These are phyloP conservation scores for Autographa pulchrina DNA, from an alignment of 2,888 invertebrate species.

Conservation along the genomic window DNA sequence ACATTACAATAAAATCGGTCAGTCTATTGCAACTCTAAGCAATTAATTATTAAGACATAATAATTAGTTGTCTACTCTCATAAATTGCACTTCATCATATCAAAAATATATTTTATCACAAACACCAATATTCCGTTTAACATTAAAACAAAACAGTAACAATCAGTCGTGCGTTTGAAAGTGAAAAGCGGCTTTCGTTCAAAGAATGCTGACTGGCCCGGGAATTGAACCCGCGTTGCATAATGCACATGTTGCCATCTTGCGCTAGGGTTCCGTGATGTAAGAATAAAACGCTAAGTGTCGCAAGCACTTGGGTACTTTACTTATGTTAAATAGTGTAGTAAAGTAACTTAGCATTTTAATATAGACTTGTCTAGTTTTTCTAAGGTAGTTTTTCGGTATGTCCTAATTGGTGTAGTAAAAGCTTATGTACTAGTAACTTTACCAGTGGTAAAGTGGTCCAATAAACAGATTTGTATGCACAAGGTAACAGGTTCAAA, in stretches of 20 bases:
- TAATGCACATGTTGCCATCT: slow-evolving; percentile 44
- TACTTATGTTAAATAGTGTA: not conserved
- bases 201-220: slow-evolving; percentile 74
- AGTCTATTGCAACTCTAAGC: not conserved
- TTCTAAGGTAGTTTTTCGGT: not conserved
- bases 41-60: not conserved
- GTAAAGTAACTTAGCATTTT: not conserved
- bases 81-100: not conserved
- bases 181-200: slow-evolving; percentile 80
- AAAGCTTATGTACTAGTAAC: not conserved
- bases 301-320: not conserved
- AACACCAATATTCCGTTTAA: not conserved
- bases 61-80: too few relatives aligned
- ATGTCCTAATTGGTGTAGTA: not conserved
- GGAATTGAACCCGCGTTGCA: slow-evolving; percentile 72
- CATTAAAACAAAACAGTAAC: slow-evolving; percentile 33
- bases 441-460: not conserved
- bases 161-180: slow-evolving; percentile 79
- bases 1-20: too few relatives aligned
- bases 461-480: not conserved
- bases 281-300: not conserved
- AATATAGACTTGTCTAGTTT: not conserved
- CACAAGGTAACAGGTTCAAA: not conserved
- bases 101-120: slow-evolving; percentile 3
- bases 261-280: slow-evolving; percentile 20